Evolutionary conservation across 2,888 invertebrate species (phyloP), one percentile per base, ranked within the genome.

Genomic region (Hyppa rectilinea): DNA sequence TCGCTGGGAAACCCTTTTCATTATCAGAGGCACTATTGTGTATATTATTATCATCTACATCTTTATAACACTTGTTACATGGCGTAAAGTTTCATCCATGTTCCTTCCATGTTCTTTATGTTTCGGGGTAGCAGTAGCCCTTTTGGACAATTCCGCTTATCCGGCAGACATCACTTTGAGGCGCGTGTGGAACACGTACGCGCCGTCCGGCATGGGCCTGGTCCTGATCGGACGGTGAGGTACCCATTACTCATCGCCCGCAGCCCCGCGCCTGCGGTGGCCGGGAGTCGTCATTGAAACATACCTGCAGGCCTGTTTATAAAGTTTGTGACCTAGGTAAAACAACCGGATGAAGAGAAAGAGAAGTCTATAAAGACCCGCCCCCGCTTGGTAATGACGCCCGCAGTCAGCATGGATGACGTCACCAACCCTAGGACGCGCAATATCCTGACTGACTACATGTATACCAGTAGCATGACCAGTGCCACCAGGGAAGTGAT

Each of bases 371-470:
- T 88, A 45, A 83, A 75, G 43, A 91, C 90, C 0, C 85, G 93
- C 0, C 93, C 93, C 0, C 92, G 94, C 0, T 77, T 90, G 7
- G 86, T 93, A 20, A 90, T 93, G 89, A 89, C 93, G 0, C 93
- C 93, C 0, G 89, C 90, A 0, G 87, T 91, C 38, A 87, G 89
- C 55, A 76, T 94, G 86, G 94, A 93, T 61, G 93, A 92, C 76
- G 82, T 93, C 17, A 71, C 78, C 0, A 84, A 92, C 49, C 70
- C 74, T 1, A 38, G 45, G 0, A 77, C 85, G 4, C 86, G 92
- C 4, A 55, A 75, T 7, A 59, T 90, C 10, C 83, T 93, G 2
- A 68, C 82, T 26, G 68, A 84, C 0, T 90, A 91, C 61, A 88
- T 90, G 83, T 94, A 94, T 75, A 87, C 84, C 5, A 90, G 87